Conservation (phyloP, 2,797 vertebrate genomes). For the Pyrocephalus nanus region DNA sequence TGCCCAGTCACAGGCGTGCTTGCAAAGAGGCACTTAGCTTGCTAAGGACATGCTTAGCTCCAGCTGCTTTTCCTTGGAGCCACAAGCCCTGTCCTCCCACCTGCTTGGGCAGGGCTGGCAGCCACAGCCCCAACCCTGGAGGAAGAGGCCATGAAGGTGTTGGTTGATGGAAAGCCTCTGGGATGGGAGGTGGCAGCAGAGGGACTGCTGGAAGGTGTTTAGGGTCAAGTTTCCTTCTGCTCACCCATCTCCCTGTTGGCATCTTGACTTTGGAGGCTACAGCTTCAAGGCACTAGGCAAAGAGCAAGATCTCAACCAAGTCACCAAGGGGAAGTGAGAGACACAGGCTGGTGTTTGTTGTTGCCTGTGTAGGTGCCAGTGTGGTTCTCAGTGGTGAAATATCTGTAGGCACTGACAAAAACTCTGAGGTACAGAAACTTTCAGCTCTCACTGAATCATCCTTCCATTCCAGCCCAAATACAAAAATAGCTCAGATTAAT, state of each 20-base stretch:
- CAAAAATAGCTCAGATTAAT: background rate
- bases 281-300: background rate
- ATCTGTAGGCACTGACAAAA: rapidly evolving
- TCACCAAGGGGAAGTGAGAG: background rate
- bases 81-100: rapidly evolving
- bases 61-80: background rate
- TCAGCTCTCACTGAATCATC: background rate
- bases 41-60: background rate
- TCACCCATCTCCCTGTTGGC: background rate
- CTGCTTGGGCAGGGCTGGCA: background rate
- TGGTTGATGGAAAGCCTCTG: background rate
- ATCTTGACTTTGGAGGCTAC: background rate
- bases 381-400: background rate
- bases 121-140: background rate
- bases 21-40: background rate
- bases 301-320: background rate
- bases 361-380: background rate
- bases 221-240: background rate
- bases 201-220: background rate
- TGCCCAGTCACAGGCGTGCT: background rate
- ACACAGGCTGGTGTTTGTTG: background rate
- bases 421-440: background rate
- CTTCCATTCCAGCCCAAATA: background rate
- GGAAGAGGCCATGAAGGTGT: background rate
- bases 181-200: background rate